Percentiles rank a stretch among this genome's conserved stretches.
These are phyloP conservation scores for Hirundo rustica DNA, from an alignment of 2,797 vertebrate species.

Conservation along the genomic window DNA sequence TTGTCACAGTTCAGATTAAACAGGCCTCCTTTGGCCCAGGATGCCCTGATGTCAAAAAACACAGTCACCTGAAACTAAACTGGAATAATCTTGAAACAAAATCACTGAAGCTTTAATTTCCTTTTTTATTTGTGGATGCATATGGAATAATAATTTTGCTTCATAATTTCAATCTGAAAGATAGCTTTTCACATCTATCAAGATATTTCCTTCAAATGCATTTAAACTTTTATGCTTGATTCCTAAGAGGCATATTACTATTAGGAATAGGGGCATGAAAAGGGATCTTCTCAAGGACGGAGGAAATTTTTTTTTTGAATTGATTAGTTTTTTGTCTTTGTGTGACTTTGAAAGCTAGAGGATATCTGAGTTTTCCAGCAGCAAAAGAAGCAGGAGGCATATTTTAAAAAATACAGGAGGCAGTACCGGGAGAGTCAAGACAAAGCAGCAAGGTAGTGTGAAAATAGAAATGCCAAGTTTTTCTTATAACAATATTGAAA, in stretches of 20 bases:
- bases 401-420: not conserved
- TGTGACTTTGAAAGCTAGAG: not conserved
- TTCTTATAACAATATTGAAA: not conserved
- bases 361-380: not conserved
- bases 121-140: not conserved
- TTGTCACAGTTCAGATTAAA: not conserved
- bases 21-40: not conserved
- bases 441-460: not conserved
- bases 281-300: not conserved
- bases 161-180: not conserved
- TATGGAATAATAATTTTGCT: not conserved
- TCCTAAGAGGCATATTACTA: not conserved
- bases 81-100: not conserved
- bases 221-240: not conserved
- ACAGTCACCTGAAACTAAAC: not conserved
- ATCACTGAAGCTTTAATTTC: not conserved
- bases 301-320: not conserved
- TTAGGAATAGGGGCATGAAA: not conserved
- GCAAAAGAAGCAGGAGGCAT: not conserved
- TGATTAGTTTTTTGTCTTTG: not conserved
- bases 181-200: not conserved
- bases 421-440: not conserved
- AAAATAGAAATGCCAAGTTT: not conserved
- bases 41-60: not conserved
- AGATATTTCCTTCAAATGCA: not conserved